Percentiles rank a stretch among this genome's conserved stretches.
Evolutionary conservation across 2,113 vertebrate genomes (phyloP).

Genomic region (Cyanocitta stelleri): DNA sequence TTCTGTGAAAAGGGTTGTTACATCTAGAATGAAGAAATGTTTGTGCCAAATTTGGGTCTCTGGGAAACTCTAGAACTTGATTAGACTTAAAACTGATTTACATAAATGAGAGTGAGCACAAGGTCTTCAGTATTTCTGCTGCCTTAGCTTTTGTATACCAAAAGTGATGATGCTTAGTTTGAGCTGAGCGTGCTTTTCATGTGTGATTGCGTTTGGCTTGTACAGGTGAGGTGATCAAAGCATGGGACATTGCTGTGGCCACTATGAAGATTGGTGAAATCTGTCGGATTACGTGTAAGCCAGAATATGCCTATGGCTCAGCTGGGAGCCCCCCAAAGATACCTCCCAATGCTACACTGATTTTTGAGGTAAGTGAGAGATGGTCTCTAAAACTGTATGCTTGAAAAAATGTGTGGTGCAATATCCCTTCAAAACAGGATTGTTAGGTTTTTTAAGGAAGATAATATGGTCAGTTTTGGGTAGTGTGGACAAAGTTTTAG

Average conservation of each 20-base stretch:
- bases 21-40: background rate
- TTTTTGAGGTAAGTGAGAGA: conserved; percentile 86
- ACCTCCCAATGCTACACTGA: conserved; percentile 85
- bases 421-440: background rate
- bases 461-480: background rate
- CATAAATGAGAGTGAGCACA: background rate
- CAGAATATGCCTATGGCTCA: conserved; percentile 92
- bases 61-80: background rate
- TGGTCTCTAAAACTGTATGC: accelerated
- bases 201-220: background rate
- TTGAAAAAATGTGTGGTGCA: background rate
- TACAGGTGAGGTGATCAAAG: conserved; percentile 94
- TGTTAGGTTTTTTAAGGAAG: background rate
- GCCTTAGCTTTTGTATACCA: background rate
- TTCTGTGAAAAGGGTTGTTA: background rate
- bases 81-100: background rate
- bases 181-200: background rate
- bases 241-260: conserved; percentile 92
- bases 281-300: conserved; percentile 87
- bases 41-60: background rate
- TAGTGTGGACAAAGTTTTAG: background rate
- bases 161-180: background rate
- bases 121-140: background rate
- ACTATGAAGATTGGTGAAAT: conserved; percentile 94
- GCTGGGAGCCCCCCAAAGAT: conserved; percentile 97